Evolutionary conservation across 2,888 invertebrate species (phyloP).

Genomic region (Campoletis raptor): DNA sequence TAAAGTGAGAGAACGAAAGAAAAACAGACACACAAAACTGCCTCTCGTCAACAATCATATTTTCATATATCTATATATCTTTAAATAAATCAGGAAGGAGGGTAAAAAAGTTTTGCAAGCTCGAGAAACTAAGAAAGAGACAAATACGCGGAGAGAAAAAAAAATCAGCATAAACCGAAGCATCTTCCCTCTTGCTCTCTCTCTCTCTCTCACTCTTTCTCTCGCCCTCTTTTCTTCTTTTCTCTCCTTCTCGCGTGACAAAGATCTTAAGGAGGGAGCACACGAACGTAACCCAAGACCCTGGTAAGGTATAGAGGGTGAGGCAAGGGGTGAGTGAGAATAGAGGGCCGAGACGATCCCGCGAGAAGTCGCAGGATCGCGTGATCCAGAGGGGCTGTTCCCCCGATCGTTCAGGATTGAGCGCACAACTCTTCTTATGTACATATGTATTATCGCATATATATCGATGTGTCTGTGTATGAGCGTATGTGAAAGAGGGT

Average conservation of each 20-base stretch:
- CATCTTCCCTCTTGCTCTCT: conserved; percentile 63
- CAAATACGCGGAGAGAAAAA: conserved; percentile 56
- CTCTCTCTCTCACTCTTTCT: conserved; percentile 13
- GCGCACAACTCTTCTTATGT: conserved; percentile 66
- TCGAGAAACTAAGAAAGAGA: conserved; percentile 25
- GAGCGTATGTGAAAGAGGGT: conserved; percentile 51
- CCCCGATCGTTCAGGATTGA: conserved; percentile 68
- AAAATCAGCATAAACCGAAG: conserved; percentile 71
- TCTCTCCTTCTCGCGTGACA: conserved; percentile 68
- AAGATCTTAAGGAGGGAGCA: conserved; percentile 72
- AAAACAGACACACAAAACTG: neutral
- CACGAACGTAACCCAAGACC: conserved; percentile 72
- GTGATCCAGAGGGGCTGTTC: conserved; percentile 64
- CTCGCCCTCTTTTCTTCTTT: neutral
- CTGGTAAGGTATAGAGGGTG: conserved; percentile 8
- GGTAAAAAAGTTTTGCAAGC: conserved; percentile 17
- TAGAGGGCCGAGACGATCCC: conserved; percentile 48
- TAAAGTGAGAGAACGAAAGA: neutral
- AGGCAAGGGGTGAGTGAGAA: conserved; percentile 32
- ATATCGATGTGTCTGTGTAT: conserved; percentile 11
- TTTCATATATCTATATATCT: conserved; percentile 20
- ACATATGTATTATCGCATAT: neutral
- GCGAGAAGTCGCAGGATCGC: conserved; percentile 63
- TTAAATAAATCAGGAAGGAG: conserved; percentile 22
- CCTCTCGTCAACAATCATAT: neutral